Evolutionary conservation across 2,113 vertebrate genomes (phyloP).

Genomic region (Noturus placidus): DNA sequence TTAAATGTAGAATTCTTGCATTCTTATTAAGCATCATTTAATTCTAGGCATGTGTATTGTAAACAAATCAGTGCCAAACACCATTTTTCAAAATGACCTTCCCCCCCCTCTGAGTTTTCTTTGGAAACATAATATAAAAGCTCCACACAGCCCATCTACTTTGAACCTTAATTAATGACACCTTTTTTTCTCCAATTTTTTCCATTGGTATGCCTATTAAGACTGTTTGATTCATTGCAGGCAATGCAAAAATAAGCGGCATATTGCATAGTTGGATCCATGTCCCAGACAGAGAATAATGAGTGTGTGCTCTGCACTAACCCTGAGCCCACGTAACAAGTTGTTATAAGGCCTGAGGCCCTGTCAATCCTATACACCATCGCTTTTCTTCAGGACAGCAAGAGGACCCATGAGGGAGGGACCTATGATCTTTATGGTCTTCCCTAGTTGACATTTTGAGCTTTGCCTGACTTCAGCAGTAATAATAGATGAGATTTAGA

Average conservation of each 20-base stretch:
- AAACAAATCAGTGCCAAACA: background rate
- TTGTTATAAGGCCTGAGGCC: constrained; percentile 3
- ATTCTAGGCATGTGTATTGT: background rate
- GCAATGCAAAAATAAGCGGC: background rate
- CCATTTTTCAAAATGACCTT: background rate
- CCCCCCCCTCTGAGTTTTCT: background rate
- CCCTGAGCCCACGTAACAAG: constrained; percentile 25
- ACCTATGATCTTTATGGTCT: background rate
- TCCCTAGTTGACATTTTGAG: background rate
- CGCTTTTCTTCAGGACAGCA: background rate
- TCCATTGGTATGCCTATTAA: background rate
- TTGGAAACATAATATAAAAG: background rate
- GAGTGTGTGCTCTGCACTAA: background rate
- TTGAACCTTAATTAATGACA: constrained; percentile 6
- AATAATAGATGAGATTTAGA: background rate
- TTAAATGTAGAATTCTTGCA: background rate
- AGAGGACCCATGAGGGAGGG: background rate
- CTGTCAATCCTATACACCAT: background rate
- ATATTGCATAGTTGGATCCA: background rate
- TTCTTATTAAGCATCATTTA: background rate
- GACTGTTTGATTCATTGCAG: background rate
- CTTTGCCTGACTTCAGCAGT: constrained; percentile 6
- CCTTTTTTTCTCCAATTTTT: background rate
- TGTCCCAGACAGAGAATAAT: constrained; percentile 16
- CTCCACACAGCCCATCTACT: background rate